Percentiles rank a stretch among this genome's conserved stretches.
Evolutionary conservation across 1,140 invertebrate species (phyloP).

Genomic region (Arctopsyche grandis): DNA sequence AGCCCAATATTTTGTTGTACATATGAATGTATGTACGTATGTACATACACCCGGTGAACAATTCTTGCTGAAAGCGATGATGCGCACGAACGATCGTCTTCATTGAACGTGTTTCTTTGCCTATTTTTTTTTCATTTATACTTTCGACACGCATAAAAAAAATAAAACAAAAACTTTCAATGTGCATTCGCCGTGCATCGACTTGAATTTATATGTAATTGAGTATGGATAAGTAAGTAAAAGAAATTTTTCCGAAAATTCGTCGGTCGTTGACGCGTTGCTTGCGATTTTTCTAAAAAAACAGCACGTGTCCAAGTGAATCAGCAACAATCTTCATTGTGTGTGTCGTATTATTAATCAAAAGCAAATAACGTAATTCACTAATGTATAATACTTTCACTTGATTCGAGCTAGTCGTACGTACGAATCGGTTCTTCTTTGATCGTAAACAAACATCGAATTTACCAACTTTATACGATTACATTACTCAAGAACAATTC

Average conservation of each 20-base stretch:
- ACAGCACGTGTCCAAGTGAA: background rate
- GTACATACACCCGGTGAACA: too few species aligned
- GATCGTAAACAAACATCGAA: background rate
- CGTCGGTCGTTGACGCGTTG: background rate
- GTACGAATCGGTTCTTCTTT: conserved; percentile 18
- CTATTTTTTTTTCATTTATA: background rate
- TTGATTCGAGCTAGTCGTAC: conserved; percentile 12
- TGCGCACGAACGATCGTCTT: too few species aligned
- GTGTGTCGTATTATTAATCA: background rate
- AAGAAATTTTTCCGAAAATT: background rate
- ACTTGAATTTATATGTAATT: too few species aligned
- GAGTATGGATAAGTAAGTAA: too few species aligned
- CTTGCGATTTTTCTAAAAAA: background rate
- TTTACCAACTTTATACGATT: background rate
- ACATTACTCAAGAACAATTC: background rate
- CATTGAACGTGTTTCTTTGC: too few species aligned
- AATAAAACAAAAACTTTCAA: too few species aligned
- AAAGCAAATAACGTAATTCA: conserved; percentile 42
- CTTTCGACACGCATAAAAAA: background rate
- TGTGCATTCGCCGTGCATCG: too few species aligned
- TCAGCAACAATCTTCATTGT: background rate
- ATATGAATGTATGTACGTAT: background rate
- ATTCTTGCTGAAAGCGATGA: too few species aligned
- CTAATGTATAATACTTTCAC: conserved; percentile 51
- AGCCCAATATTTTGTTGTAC: background rate